These are phyloP conservation scores for Gorsachius goisagi DNA, from an alignment of 2,113 vertebrate genomes.

Conservation along the genomic window DNA sequence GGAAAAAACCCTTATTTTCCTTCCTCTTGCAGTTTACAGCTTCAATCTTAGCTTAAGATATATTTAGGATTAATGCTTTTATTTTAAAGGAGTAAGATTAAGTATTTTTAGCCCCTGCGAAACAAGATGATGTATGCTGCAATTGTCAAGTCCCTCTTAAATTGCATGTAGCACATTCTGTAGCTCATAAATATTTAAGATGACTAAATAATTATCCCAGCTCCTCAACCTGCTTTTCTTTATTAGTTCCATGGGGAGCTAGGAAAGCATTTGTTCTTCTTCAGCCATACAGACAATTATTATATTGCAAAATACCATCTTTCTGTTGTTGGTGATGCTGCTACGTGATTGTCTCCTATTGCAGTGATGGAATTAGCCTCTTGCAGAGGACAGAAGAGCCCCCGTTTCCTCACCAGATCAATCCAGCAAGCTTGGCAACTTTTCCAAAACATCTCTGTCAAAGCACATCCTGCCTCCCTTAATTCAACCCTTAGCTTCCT, in stretches of 20 bases:
- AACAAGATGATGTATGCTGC: slow-evolving; percentile 71
- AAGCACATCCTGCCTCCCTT: background rate
- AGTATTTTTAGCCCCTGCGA: slow-evolving; percentile 71
- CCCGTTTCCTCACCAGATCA: background rate
- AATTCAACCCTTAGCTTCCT: background rate
- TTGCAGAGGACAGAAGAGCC: background rate
- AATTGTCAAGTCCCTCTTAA: slow-evolving; percentile 75
- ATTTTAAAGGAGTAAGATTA: slow-evolving; percentile 48
- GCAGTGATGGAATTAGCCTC: background rate
- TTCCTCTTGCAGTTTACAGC: background rate
- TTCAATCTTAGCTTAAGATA: slow-evolving; percentile 9
- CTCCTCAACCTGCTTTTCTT: slow-evolving; percentile 63
- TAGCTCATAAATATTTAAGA: slow-evolving; percentile 80
- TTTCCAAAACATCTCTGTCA: slow-evolving; percentile 25
- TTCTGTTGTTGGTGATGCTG: slow-evolving; percentile 1
- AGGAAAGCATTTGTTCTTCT: slow-evolving; percentile 68
- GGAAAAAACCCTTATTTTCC: background rate
- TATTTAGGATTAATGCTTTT: slow-evolving; percentile 63
- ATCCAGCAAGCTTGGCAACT: background rate
- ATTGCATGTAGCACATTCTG: slow-evolving; percentile 71
- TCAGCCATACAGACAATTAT: slow-evolving; percentile 65
- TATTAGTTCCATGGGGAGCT: slow-evolving; percentile 70
- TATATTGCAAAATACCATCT: slow-evolving; percentile 62
- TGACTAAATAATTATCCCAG: slow-evolving; percentile 77
- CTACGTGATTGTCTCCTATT: background rate